Percentiles rank a stretch among this genome's conserved stretches.
Conservation (phyloP, 2,113 vertebrate species). For the Laticauda laticaudata region DNA sequence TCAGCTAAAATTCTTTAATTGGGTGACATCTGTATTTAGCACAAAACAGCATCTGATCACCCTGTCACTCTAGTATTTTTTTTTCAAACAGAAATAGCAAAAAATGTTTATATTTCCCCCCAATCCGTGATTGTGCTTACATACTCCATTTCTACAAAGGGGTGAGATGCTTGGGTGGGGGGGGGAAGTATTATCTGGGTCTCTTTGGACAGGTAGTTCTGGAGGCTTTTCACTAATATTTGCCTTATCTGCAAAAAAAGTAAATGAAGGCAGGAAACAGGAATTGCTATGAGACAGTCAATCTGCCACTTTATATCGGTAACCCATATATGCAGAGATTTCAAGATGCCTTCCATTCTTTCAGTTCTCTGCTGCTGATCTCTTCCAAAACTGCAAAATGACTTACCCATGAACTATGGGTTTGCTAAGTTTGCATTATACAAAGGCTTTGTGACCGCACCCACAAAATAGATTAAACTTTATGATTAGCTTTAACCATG, state of each 20-base stretch:
- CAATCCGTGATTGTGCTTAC: neutral
- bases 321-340: neutral
- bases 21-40: neutral
- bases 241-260: neutral
- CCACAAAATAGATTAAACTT: neutral
- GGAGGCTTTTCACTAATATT: neutral
- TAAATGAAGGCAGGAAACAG: neutral
- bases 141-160: neutral
- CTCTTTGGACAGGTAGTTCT: neutral
- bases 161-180: neutral
- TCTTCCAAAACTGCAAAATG: neutral
- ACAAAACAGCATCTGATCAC: neutral
- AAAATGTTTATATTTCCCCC: neutral
- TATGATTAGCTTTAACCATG: neutral
- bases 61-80: neutral
- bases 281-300: neutral
- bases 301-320: neutral
- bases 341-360: neutral
- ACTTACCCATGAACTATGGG: neutral
- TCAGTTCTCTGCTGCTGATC: neutral
- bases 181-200: neutral
- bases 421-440: neutral
- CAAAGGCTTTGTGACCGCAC: neutral
- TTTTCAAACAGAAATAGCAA: neutral
- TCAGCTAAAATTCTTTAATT: neutral